Base-by-base conservation (phyloP, 2,113 vertebrate genomes). In the Cepphus grylle region DNA sequence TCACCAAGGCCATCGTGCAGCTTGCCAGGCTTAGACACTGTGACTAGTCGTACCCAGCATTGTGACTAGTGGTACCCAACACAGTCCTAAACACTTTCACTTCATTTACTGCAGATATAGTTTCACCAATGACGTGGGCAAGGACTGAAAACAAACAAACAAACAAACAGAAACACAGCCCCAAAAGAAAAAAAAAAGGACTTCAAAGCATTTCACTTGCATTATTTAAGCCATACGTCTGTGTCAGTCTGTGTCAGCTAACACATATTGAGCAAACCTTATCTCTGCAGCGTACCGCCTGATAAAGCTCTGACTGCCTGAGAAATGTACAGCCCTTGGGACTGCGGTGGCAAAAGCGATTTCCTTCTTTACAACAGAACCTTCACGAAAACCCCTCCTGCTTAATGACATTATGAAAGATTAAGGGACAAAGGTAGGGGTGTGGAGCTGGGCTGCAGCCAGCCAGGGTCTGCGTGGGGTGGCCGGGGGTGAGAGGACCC, bases 261-360 rank as follows among this genome's bases (percentile, higher is more conserved):
- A 55, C 52, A 65, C 30, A 25, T 14, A 66, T 26, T 38, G 67
- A 66, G 55, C 61, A 92, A 63, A 55, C 63, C 50, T 96, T 92
- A 88, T 88, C 90, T 92, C 76, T 78, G 40, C 59, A 66, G 43
- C 1, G 0, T 29, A 25, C 29, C 79, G 74, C 61, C 67, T 66
- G 93, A 91, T 93, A 84, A 92, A 87, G 61, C 52, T 45, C 79
- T 94, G 76, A 82, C 61, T 92, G 80, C 80, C 71, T 36, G 58
- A 96, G 88, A 91, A 91, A 81, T 1, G 34, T 14, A 23, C 61
- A 81, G 62, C 81, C 66, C 78, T 61, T 45, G 91, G 91, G 81
- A 81, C 66, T 8, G 27, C 53, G 45, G 91, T 53, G 61, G 56
- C 94, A 93, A 81, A 92, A 92, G 61, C 83, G 81, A 92, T 95